Base-by-base conservation (phyloP, 1,140 invertebrate genomes). In the Aphelinus certus region DNA sequence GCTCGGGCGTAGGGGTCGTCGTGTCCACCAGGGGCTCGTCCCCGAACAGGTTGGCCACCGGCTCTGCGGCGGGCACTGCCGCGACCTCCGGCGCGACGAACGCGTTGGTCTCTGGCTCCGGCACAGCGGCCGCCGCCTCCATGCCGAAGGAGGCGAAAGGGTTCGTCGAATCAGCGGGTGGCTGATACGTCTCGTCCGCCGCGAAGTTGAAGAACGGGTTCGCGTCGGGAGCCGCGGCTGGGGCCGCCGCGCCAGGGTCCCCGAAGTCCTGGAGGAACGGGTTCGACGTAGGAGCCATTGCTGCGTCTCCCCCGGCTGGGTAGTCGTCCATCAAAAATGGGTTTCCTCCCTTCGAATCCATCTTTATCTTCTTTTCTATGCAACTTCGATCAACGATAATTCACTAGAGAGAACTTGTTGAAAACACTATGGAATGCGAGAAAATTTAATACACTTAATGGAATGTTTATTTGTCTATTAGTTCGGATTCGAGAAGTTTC, bases 301-400 rank as follows among this genome's bases (percentile, higher is more conserved):
- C 81, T 2, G 86, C 84, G 70, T 49, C 75, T 3, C 79, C 61
- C 60, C 84, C 83, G 6, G 86, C 79, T 45, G 82, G 81, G 78
- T 90, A 88, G 53, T 91, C 90, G 79, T 94, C 93, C 87, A 94
- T 94, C 67, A 95, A 85, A 84, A 95, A 95, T 26, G 94, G 94
- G 89, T 95, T 95, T 56, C 88, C 89, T 7, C 88, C 88, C 78
- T 89, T 89, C 0, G 85, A 83, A 79, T 88, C 91, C 79, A 93
- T 93, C 88, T 90, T 92, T 49, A 48, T 47, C 5, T 51, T 3
- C 3, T 9, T 48, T 2, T 43, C 26, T 7, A 1, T 62, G 48
- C 10, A 57, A 45, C 55, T 70, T 70, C 3, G 1, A 7, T 51
- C n/a, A 10, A 61, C 57, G 61, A 70, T 10, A 47, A 26, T 10